Evolutionary conservation across 2,113 vertebrate genomes (phyloP), one percentile per base, ranked within the genome.

Genomic region (Eupsittula cactorum): DNA sequence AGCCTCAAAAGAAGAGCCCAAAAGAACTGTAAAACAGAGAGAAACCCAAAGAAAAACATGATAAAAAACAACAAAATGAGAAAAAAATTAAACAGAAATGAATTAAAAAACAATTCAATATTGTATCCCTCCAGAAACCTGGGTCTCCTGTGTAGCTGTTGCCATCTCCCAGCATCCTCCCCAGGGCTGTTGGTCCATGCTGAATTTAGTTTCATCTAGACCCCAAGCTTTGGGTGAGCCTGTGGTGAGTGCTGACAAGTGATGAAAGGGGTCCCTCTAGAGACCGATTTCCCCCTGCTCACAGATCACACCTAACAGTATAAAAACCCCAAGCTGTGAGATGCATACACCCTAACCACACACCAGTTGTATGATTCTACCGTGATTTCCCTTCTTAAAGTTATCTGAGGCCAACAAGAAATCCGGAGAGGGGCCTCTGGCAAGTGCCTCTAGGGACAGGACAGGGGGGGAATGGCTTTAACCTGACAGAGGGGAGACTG

Each of bases 11-110:
- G 97, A 97, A 96, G 97, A 97, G 97, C 97, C 95, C 98, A 98
- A 99, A 99, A 98, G 98, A 98, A 99, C 98, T 98, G 98, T 97
- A 98, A 98, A 98, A 99, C 98, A 98, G 97, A 98, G 97, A 99
- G 96, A 98, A 98, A 98, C 98, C 97, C 97, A 98, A 97, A 97
- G 93, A 96, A 97, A 97, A 96, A 92, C 88, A 96, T 98, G 93
- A 95, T 95, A 98, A 97, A 97, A 97, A 97, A 62, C 95, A 90
- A 96, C 84, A 97, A 97, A 97, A 96, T 71, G 90, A 94, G 95
- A 78, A 92, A 82, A 83, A 97, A 96, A 95, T 55, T n/a, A 86
- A 95, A 94, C 88, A 96, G 86, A 95, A 95, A 96, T 88, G 31
- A 97, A 94, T 96, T 85, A 82, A 89, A 97, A 94, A 76, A 4